A percentile compares a stretch with the other conserved stretches of the same genome.
Evolutionary conservation across 2,888 invertebrate species (phyloP).

Genomic region (Merodon equestris): DNA sequence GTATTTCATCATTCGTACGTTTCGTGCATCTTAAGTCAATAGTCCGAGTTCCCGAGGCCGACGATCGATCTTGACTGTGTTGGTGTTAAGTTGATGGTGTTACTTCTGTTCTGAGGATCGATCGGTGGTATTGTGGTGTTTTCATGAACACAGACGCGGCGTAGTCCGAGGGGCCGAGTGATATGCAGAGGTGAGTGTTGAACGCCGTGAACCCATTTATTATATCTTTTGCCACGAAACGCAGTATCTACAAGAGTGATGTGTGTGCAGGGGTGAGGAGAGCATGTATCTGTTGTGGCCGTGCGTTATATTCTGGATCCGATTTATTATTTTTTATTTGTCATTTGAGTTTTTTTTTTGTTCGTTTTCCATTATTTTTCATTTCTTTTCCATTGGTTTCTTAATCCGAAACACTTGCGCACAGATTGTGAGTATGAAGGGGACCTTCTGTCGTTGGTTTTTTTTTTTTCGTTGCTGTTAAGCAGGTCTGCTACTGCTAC

Average conservation of each 20-base stretch:
- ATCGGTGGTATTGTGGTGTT: constrained; percentile 19
- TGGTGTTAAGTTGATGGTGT: constrained; percentile 28
- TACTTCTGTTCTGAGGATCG: constrained; percentile 41
- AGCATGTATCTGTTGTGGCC: too few relatives aligned
- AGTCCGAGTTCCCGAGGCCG: constrained; percentile 17
- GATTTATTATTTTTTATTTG: constrained; percentile 57
- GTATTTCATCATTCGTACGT: constrained; percentile 66
- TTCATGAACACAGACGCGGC: constrained; percentile 15
- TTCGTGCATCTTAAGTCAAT: constrained; percentile 64
- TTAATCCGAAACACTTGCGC: constrained; percentile 68
- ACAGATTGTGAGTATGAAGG: constrained; percentile 33
- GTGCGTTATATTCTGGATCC: constrained; percentile 7
- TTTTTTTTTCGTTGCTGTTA: constrained; percentile 12
- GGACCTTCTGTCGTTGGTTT: constrained; percentile 33
- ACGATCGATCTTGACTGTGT: constrained; percentile 35
- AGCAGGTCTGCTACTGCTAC: constrained; percentile 60
- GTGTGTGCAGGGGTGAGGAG: too few relatives aligned
- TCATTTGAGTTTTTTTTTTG: constrained; percentile 74
- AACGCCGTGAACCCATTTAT: constrained; percentile 66
- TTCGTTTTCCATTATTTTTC: constrained; percentile 66
- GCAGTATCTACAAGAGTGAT: constrained; percentile 32
- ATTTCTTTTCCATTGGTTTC: constrained; percentile 18
- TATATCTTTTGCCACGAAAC: constrained; percentile 55
- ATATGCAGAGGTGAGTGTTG: constrained; percentile 19
- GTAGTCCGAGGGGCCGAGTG: background rate